Conservation (phyloP, 2,888 invertebrate species). For the Asteroscopus sphinx region DNA sequence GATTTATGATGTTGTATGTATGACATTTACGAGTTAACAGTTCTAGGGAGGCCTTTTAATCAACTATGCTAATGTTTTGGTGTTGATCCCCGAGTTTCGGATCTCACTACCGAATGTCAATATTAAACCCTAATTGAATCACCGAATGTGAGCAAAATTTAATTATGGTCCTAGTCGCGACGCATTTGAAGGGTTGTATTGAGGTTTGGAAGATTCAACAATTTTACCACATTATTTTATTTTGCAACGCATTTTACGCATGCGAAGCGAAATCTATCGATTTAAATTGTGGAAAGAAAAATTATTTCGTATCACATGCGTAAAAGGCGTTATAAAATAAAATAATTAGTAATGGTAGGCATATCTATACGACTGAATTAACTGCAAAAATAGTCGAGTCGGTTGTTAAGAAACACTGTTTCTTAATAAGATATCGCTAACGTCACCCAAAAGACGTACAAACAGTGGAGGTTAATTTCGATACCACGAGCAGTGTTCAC, state of each 20-base stretch:
- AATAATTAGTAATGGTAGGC: too few relatives aligned
- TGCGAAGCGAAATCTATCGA: too few relatives aligned
- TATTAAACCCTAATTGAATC: constrained; percentile 85
- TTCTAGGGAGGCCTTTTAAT: constrained; percentile 87
- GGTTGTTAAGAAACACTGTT: too few relatives aligned
- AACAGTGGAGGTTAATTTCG: too few relatives aligned
- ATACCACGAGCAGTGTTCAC: too few relatives aligned
- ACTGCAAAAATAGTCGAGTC: too few relatives aligned
- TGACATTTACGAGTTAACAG: constrained; percentile 89
- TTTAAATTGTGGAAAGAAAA: too few relatives aligned
- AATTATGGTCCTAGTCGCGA: constrained; percentile 73
- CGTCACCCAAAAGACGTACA: too few relatives aligned
- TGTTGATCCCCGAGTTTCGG: constrained; percentile 77
- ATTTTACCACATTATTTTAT: constrained; percentile 2
- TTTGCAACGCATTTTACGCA: not conserved
- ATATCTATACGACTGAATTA: too few relatives aligned
- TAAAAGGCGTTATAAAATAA: too few relatives aligned
- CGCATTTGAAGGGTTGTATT: constrained; percentile 56
- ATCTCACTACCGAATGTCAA: constrained; percentile 81
- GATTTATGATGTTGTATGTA: constrained; percentile 88
- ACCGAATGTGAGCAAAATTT: constrained; percentile 80
- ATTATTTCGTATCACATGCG: too few relatives aligned
- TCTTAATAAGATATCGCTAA: too few relatives aligned
- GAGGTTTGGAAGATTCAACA: constrained; percentile 22
- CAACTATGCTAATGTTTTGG: constrained; percentile 88